Evolutionary conservation across 2,888 invertebrate species (phyloP), one percentile per base, ranked within the genome.

Genomic region (Phalangium opilio): DNA sequence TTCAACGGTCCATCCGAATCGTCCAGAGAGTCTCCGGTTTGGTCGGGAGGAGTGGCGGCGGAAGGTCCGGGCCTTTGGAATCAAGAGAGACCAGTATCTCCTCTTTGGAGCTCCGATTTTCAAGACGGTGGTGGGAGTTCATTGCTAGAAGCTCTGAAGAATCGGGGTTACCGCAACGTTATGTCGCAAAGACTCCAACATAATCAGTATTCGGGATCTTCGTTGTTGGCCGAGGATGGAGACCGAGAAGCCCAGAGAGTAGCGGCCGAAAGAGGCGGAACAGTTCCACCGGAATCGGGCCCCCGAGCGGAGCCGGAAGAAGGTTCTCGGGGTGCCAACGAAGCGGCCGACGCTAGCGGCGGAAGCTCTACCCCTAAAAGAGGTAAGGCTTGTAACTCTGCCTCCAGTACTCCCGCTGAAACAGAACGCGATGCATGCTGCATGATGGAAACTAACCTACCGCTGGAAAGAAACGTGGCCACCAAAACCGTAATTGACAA

Each of bases 111-210:
- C 8, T 27, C 27, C 27, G 27, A 27, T 27, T 27, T 27, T 27
- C 27, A 45, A 19, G 45, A 41, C 32, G 27, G 46, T 18, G n/a
- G n/a, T n/a, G n/a, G n/a, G n/a, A 48, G 49, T 11, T 54, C 56
- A 19, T 48, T 57, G 17, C 40, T 57, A 15, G 56, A 56, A 43
- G 56, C 56, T 20, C 42, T 57, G 18, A 50, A 54, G 45, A 56
- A 53, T 39, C 51, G 53, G 34, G 57, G 57, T 10, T 57, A 57
- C 38, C 47, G 53, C 45, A 51, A 48, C 43, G 45, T 55, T 2
- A 51, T 57, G 10, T 53, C 49, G 12, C 55, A 56, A 45, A 48
- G 55, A 14, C 43, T 53, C 32, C 51, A 52, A 7, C 17, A 14
- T 12, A 36, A 15, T 14, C 27, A 27, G 27, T 27, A 27, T 27